Percentiles rank a stretch among this genome's conserved stretches.
Evolutionary conservation across 2,888 invertebrate genomes (phyloP).

Genomic region (Oxystoma pomonae): DNA sequence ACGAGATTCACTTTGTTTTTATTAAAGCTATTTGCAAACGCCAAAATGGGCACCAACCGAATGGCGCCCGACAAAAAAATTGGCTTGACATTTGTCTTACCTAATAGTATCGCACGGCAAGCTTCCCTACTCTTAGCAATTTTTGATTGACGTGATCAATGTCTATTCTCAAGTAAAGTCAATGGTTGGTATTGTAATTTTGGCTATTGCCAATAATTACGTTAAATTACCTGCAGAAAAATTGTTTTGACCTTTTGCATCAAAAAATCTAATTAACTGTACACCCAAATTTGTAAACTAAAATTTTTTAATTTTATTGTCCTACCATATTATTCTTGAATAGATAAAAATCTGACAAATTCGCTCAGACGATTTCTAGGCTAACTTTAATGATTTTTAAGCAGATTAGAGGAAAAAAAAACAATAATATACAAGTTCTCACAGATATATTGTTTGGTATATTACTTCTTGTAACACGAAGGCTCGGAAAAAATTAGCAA

Average conservation of each 20-base stretch:
- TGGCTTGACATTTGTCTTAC: too few species aligned
- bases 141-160: too few species aligned
- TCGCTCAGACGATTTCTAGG: not conserved
- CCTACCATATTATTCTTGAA: not conserved
- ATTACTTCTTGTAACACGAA: not conserved
- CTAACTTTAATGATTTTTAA: not conserved
- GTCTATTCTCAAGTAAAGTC: too few species aligned
- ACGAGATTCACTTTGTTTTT: too few species aligned
- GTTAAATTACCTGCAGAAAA: too few species aligned
- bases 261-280: not conserved
- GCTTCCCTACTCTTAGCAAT: too few species aligned
- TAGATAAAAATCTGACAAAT: not conserved
- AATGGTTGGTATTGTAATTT: too few species aligned
- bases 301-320: not conserved
- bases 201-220: too few species aligned
- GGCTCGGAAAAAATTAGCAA: conserved; percentile 5
- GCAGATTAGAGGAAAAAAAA: not conserved
- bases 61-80: too few species aligned
- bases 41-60: too few species aligned
- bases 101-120: too few species aligned
- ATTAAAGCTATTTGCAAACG: too few species aligned
- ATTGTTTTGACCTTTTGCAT: not conserved
- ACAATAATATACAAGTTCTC: not conserved
- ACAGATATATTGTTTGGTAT: not conserved
- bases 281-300: not conserved